A percentile compares a stretch with the other conserved stretches of the same genome.
Conservation (phyloP, 1,140 invertebrate species). For the Nymphalis io region DNA sequence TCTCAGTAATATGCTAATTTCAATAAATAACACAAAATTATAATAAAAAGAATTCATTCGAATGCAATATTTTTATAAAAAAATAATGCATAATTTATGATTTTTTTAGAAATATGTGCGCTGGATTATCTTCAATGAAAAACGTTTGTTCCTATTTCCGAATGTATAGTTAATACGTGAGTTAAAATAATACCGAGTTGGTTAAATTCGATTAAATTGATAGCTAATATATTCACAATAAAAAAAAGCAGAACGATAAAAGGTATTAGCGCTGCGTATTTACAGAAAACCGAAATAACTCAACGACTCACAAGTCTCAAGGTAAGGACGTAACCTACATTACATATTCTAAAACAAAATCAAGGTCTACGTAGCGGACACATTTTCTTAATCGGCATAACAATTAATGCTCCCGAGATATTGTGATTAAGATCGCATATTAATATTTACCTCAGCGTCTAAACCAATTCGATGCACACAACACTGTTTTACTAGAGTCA, state of each 20-base stretch:
- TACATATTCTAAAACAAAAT: conserved; percentile 70
- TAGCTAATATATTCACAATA: background rate
- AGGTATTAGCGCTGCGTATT: conserved; percentile 27
- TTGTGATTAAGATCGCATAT: background rate
- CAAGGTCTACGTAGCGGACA: conserved; percentile 57
- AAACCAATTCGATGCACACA: conserved; percentile 9
- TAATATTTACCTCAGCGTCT: conserved; percentile 17
- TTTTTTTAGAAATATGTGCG: no score
- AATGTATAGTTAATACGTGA: background rate
- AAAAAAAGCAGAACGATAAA: conserved; percentile 23
- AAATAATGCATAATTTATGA: no score
- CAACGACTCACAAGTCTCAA: conserved; percentile 64
- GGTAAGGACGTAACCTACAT: conserved; percentile 72
- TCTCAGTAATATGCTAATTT: no score
- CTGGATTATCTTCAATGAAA: no score
- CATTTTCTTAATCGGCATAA: conserved; percentile 35
- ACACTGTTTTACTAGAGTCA: conserved; percentile 6
- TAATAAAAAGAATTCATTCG: no score
- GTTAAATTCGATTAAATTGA: background rate
- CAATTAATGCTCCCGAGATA: conserved; percentile 15
- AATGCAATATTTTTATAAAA: no score
- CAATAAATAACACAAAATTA: no score
- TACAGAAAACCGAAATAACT: conserved; percentile 62
- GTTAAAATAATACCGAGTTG: no score
- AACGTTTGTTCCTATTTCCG: background rate